Evolutionary conservation across 2,113 vertebrate species (phyloP).

Genomic region (Apus apus): DNA sequence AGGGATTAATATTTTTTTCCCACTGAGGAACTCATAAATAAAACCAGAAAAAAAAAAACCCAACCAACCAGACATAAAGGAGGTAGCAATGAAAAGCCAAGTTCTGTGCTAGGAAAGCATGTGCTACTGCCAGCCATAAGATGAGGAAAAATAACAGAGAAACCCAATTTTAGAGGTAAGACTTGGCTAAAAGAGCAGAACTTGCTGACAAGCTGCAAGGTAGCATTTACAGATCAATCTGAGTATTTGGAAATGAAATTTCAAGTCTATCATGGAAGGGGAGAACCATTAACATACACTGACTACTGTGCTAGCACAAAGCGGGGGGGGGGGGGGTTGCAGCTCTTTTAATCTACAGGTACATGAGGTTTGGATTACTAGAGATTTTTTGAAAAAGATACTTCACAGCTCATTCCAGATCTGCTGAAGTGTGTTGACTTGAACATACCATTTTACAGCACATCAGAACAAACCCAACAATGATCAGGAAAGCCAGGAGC

Average conservation of each 20-base stretch:
- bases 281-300: neutral
- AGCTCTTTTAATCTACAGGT: conserved; percentile 39
- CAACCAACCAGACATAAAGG: neutral
- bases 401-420: neutral
- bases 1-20: neutral
- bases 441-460: conserved; percentile 21
- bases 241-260: neutral
- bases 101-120: neutral
- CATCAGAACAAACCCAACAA: neutral
- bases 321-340: neutral
- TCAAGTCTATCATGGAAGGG: neutral
- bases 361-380: conserved; percentile 6
- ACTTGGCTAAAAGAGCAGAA: neutral
- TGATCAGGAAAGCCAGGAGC: neutral
- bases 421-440: neutral
- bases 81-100: conserved; percentile 30
- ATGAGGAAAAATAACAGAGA: neutral
- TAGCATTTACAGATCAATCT: neutral
- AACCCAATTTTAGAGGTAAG: neutral
- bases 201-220: neutral
- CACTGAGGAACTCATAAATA: conserved; percentile 44
- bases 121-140: neutral
- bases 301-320: neutral
- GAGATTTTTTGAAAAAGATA: neutral
- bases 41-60: neutral